These are phyloP conservation scores for Atrina japonica DNA, from an alignment of 2,888 invertebrate genomes.

Conservation along the genomic window DNA sequence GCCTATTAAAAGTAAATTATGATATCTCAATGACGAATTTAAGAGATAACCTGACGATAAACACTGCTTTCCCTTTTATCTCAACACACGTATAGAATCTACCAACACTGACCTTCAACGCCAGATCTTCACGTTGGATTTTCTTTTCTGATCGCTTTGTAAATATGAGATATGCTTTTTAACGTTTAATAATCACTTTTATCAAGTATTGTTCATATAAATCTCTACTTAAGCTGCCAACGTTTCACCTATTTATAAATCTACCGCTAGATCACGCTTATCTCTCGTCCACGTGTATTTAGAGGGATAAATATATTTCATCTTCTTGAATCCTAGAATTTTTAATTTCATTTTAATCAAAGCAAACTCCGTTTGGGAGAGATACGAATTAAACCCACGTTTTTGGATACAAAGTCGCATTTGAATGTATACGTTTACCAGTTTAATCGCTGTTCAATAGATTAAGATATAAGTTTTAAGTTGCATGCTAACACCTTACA, in stretches of 20 bases:
- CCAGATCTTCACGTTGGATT: constrained; percentile 29
- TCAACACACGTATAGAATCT: constrained; percentile 40
- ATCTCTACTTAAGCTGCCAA: constrained; percentile 14
- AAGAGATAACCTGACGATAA: constrained; percentile 43
- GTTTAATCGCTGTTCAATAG: too few species aligned
- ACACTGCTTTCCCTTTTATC: constrained; percentile 44
- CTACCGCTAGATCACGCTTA: too few species aligned
- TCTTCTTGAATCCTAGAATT: too few species aligned
- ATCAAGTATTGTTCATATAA: constrained; percentile 24
- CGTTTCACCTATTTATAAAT: constrained; percentile 17
- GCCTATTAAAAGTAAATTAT: constrained; percentile 52
- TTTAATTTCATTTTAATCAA: too few species aligned
- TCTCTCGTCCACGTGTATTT: too few species aligned
- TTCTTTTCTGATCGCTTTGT: constrained; percentile 28
- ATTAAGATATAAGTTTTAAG: too few species aligned
- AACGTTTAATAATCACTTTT: constrained; percentile 19
- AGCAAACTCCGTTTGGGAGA: too few species aligned
- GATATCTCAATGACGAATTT: constrained; percentile 44
- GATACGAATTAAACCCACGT: too few species aligned
- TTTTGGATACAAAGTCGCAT: too few species aligned
- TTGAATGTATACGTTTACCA: too few species aligned
- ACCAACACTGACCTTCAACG: constrained; percentile 9
- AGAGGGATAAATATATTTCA: too few species aligned
- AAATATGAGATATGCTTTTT: constrained; percentile 35
- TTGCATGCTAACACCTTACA: too few species aligned